These are phyloP conservation scores for Embidobia sp. DNA, from an alignment of 2,888 invertebrate genomes.

Conservation along the genomic window DNA sequence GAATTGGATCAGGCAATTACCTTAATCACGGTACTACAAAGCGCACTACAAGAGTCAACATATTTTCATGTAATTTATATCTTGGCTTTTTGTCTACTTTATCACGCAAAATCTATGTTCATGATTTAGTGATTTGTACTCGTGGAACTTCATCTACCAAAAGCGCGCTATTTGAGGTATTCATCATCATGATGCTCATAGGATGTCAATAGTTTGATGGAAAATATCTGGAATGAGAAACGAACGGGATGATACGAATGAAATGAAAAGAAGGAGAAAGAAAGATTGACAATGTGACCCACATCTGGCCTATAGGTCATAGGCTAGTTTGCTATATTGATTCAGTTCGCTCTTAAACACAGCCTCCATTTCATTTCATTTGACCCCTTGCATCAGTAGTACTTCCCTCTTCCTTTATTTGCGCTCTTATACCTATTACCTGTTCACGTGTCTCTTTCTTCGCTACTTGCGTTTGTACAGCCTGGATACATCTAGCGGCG, in stretches of 20 bases:
- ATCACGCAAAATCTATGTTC: conserved; percentile 22
- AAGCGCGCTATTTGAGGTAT: conserved; percentile 53
- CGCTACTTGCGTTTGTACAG: conserved; percentile 13
- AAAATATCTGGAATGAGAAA: conserved; percentile 60
- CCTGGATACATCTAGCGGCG: conserved; percentile 14
- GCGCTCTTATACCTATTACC: conserved; percentile 29
- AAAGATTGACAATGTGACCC: conserved; percentile 73
- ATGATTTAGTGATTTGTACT: conserved; percentile 57
- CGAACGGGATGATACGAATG: conserved; percentile 52
- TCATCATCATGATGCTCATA: conserved; percentile 62
- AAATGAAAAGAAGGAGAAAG: conserved; percentile 58
- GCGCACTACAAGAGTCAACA: not conserved
- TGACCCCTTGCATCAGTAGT: conserved; percentile 68
- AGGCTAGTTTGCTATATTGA: conserved; percentile 75
- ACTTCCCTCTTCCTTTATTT: conserved; percentile 35
- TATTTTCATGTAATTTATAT: conserved; percentile 3
- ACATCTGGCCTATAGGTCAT: conserved; percentile 73
- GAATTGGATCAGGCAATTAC: not conserved
- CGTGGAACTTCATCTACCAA: conserved; percentile 40
- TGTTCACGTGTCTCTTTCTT: conserved; percentile 40
- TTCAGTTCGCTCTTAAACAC: conserved; percentile 78
- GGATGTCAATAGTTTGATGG: conserved; percentile 62
- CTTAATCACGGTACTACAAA: not conserved
- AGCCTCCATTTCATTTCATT: conserved; percentile 78
- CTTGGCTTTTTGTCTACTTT: conserved; percentile 6